Percentiles rank a stretch among this genome's conserved stretches.
phyloP scores from a whole-genome alignment of 2,888 invertebrate genomes.

The Drosophila acutilabella region DNA sequence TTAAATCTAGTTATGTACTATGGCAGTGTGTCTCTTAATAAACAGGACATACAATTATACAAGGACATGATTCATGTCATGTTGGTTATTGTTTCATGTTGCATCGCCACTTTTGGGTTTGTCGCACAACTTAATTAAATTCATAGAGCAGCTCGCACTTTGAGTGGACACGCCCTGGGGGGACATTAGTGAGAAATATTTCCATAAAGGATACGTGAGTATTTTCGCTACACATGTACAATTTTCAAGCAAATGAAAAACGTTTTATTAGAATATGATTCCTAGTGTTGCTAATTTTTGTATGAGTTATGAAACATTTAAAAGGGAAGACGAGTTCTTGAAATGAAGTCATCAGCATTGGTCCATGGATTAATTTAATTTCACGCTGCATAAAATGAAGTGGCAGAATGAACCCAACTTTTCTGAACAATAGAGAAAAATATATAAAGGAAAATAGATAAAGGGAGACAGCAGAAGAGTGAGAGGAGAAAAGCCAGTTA shows the following conservation, averaged over 20 bases:
- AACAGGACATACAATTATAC: neutral
- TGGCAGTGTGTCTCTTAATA: neutral
- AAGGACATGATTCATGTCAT: conserved; percentile 35
- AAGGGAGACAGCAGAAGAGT: conserved; percentile 3
- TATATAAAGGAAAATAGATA: neutral
- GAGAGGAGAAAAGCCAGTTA: conserved; percentile 38
- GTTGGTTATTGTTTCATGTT: conserved; percentile 31
- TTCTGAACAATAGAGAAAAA: conserved; percentile 36
- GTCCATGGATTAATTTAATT: conserved; percentile 81
- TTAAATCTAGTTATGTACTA: too few relatives aligned
- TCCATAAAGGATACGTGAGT: conserved; percentile 16
- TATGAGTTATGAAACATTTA: conserved; percentile 47
- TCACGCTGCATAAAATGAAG: conserved; percentile 79
- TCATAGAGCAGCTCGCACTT: conserved; percentile 51
- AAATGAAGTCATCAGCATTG: conserved; percentile 80
- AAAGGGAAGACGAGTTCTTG: conserved; percentile 30
- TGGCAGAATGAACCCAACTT: conserved; percentile 53
- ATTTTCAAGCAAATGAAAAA: conserved; percentile 43
- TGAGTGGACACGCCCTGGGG: conserved; percentile 47
- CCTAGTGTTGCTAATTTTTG: conserved; percentile 77
- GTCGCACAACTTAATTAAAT: conserved; percentile 76
- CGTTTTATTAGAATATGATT: conserved; percentile 78
- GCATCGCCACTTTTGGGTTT: conserved; percentile 53
- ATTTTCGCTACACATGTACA: conserved; percentile 27
- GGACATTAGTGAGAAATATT: neutral